Conservation (phyloP, 2,797 vertebrate genomes). For the Lerista edwardsae region DNA sequence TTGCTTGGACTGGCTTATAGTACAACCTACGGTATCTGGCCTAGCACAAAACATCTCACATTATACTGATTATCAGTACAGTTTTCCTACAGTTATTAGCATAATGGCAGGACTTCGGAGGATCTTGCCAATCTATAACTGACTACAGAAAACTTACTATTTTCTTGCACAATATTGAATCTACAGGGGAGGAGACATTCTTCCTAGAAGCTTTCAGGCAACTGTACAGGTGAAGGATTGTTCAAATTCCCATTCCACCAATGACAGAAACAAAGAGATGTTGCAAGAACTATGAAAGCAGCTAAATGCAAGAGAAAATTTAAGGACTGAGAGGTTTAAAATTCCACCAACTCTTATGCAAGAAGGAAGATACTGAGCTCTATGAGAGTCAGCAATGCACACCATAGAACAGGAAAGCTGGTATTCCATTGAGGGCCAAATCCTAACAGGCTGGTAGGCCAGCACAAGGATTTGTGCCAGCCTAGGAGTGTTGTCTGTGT, state of each 20-base stretch:
- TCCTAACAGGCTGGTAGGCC: no score
- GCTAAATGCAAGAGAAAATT: slow-evolving; percentile 54
- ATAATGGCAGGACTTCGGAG: slow-evolving; percentile 12
- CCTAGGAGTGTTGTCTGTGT: no score
- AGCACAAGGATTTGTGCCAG: no score
- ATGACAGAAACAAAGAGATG: slow-evolving; percentile 32
- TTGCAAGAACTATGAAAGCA: slow-evolving; percentile 51
- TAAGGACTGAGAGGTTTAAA: slow-evolving; percentile 58
- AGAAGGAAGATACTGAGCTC: slow-evolving; percentile 55
- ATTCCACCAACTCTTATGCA: slow-evolving; percentile 53
- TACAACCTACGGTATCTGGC: background rate
- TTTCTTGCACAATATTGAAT: background rate
- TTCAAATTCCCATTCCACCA: slow-evolving; percentile 59
- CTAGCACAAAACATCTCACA: slow-evolving; percentile 11
- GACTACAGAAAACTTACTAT: background rate
- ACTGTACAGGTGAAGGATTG: slow-evolving; percentile 45
- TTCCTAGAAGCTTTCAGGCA: slow-evolving; percentile 45
- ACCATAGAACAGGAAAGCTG: slow-evolving; percentile 50
- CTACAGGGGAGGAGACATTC: background rate
- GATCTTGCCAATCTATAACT: slow-evolving; percentile 31
- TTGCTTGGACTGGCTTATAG: background rate
- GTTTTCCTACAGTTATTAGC: background rate
- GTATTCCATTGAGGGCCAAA: slow-evolving; percentile 67
- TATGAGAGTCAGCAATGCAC: slow-evolving; percentile 63
- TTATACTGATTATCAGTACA: background rate